Percentiles rank a stretch among this genome's conserved stretches.
These are phyloP conservation scores for Cenopis cana DNA, from an alignment of 2,888 invertebrate species.

Conservation along the genomic window DNA sequence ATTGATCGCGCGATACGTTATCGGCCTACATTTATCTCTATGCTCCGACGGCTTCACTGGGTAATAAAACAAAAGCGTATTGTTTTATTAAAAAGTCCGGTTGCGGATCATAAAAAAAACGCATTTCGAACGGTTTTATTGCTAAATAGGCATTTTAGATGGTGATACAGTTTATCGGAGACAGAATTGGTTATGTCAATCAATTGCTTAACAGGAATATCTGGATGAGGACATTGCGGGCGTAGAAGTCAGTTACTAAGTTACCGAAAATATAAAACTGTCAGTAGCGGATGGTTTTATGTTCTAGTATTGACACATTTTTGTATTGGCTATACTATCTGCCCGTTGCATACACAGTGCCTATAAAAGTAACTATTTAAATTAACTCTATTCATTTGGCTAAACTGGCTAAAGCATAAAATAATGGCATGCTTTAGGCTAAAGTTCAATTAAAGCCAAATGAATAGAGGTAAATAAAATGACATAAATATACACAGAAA, in stretches of 20 bases:
- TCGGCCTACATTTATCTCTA: constrained; percentile 72
- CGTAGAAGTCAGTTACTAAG: not conserved
- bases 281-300: too few relatives aligned
- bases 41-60: constrained; percentile 51
- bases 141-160: constrained; percentile 22
- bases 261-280: too few relatives aligned
- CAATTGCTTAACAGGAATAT: too few relatives aligned
- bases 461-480: constrained; percentile 2
- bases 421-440: not conserved
- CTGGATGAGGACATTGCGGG: not conserved
- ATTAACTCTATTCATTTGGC: too few relatives aligned
- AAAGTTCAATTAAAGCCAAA: not conserved
- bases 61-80: constrained; percentile 49
- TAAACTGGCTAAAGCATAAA: too few relatives aligned
- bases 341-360: too few relatives aligned
- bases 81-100: constrained; percentile 42
- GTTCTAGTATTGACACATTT: too few relatives aligned
- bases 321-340: too few relatives aligned
- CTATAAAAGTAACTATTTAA: too few relatives aligned
- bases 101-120: constrained; percentile 34
- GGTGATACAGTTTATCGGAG: not conserved
- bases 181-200: not conserved
- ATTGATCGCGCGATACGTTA: constrained; percentile 80
- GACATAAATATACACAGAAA: constrained; percentile 13
- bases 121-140: constrained; percentile 21